Conservation (phyloP, 1,140 invertebrate genomes). For the Portunus trituberculatus region DNA sequence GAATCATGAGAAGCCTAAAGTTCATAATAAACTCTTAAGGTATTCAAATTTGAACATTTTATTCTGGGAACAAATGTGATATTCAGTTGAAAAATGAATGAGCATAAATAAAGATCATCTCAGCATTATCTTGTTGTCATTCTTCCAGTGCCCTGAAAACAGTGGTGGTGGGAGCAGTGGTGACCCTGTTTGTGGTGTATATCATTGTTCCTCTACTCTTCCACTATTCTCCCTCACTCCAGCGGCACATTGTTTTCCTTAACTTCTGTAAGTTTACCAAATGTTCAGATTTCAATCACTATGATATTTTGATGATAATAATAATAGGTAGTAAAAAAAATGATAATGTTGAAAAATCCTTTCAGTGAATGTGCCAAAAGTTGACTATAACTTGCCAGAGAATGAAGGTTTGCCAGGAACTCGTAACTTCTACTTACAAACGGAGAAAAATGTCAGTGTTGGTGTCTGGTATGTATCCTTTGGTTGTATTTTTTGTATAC, state of each 20-base stretch:
- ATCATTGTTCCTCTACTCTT: conserved; percentile 50
- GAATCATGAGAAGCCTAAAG: too few relatives aligned
- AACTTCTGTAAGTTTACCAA: conserved; percentile 48
- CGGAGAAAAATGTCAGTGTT: conserved; percentile 63
- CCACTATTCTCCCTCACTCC: conserved; percentile 53
- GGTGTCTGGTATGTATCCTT: conserved; percentile 62
- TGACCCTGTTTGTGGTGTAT: conserved; percentile 58
- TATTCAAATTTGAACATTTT: too few relatives aligned
- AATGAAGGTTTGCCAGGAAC: conserved; percentile 64
- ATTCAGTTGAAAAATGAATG: too few relatives aligned
- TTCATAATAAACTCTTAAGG: too few relatives aligned
- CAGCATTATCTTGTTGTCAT: too few relatives aligned
- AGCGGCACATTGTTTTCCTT: conserved; percentile 64
- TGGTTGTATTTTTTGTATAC: background rate
- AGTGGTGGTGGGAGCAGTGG: conserved; percentile 46
- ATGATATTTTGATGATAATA: too few relatives aligned
- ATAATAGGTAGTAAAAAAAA: background rate
- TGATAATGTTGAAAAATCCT: background rate
- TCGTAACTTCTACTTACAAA: conserved; percentile 69
- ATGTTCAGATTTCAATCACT: background rate
- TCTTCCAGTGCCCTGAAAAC: conserved; percentile 40
- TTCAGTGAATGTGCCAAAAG: conserved; percentile 67
- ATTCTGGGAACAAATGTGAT: too few relatives aligned
- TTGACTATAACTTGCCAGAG: conserved; percentile 60
- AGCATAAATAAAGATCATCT: too few relatives aligned